These are phyloP conservation scores for Paratrypauchen microcephalus DNA, from an alignment of 2,797 vertebrate species.

Conservation along the genomic window DNA sequence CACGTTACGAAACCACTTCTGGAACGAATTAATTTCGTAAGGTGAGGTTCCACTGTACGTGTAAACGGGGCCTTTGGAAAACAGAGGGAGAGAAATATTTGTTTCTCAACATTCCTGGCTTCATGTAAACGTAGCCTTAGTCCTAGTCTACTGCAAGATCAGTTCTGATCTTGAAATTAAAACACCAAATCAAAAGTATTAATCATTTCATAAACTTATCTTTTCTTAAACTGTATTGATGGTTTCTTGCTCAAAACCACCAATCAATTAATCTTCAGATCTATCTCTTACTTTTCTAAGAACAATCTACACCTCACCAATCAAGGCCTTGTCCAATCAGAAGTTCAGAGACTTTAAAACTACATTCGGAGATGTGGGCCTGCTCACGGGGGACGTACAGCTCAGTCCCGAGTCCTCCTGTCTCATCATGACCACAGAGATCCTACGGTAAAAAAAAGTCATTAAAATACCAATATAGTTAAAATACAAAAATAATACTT, in stretches of 20 bases:
- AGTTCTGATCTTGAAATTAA: no score
- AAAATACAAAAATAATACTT: neutral
- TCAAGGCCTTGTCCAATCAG: slow-evolving; percentile 94
- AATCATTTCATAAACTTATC: no score
- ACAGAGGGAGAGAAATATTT: no score
- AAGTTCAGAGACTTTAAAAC: slow-evolving; percentile 92
- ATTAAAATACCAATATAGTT: neutral
- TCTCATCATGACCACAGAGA: slow-evolving; percentile 96
- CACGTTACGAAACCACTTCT: no score
- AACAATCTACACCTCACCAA: slow-evolving; percentile 92
- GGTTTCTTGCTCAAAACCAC: neutral
- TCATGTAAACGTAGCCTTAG: no score
- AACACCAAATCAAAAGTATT: no score
- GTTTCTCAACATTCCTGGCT: no score
- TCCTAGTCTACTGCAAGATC: no score
- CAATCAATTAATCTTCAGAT: neutral
- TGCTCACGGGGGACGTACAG: slow-evolving; percentile 91
- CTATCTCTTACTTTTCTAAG: slow-evolving; percentile 51
- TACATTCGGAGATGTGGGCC: slow-evolving; percentile 88
- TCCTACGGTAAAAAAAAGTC: slow-evolving; percentile 79
- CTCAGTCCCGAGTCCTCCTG: slow-evolving; percentile 88
- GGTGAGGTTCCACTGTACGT: no score
- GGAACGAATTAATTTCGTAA: no score
- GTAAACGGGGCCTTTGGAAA: no score
- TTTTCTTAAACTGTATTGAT: neutral